Evolutionary conservation across 2,113 vertebrate species (phyloP).

Genomic region (Melanerpes aurifrons): DNA sequence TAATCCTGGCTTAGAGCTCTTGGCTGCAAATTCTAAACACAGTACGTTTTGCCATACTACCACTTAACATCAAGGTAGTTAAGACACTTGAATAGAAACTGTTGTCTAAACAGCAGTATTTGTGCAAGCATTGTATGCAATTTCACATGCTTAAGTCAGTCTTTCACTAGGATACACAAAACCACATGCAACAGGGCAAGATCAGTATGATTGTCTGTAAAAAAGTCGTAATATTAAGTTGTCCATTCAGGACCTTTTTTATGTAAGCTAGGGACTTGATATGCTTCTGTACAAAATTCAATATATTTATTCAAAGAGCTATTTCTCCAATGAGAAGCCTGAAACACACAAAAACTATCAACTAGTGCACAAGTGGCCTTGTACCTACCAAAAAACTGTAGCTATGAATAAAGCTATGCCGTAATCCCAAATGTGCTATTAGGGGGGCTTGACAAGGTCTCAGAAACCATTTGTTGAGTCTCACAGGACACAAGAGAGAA

Average conservation of each 20-base stretch:
- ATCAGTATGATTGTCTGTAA: neutral
- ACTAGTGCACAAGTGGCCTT: neutral
- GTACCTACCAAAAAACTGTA: neutral
- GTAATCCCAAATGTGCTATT: conserved; percentile 38
- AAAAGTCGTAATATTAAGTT: neutral
- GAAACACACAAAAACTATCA: neutral
- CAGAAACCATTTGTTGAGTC: conserved; percentile 34
- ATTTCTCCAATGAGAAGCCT: neutral
- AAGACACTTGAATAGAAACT: neutral
- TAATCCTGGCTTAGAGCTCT: neutral
- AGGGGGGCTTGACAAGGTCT: conserved; percentile 37
- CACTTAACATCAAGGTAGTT: neutral
- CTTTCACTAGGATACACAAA: neutral
- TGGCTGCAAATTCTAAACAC: neutral
- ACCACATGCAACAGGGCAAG: neutral
- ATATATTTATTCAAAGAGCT: neutral
- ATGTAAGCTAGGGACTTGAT: neutral
- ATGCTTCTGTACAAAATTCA: neutral
- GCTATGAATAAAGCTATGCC: conserved; percentile 18
- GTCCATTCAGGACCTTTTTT: neutral
- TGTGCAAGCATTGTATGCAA: neutral
- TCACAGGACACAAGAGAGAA: neutral
- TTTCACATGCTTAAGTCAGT: neutral
- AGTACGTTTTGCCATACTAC: neutral
- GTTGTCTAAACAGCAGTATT: neutral